A percentile compares a stretch with the other conserved stretches of the same genome.
phyloP scores from a whole-genome alignment of 1,140 invertebrate genomes.

The Calliphora vicina region DNA sequence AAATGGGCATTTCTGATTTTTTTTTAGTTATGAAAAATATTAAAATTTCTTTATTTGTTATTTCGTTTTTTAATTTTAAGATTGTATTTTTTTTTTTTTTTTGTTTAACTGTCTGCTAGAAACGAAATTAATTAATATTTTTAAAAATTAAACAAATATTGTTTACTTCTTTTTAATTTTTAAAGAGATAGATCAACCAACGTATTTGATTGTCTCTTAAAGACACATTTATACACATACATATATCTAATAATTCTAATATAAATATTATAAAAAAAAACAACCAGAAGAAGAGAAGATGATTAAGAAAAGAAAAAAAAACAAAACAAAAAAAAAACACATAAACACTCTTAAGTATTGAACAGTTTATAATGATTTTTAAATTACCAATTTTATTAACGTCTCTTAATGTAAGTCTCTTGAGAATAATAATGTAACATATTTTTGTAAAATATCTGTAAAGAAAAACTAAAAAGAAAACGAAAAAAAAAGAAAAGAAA shows the following conservation, averaged over 20 bases:
- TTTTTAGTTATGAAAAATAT: not conserved
- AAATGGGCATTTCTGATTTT: not conserved
- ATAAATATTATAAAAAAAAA: conserved; percentile 10
- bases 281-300: too few species aligned
- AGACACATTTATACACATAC: conserved; percentile 1
- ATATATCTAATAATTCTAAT: conserved; percentile 17
- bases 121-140: not conserved
- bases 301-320: not conserved
- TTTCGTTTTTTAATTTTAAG: not conserved
- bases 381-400: conserved; percentile 33
- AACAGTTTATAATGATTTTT: conserved; percentile 13
- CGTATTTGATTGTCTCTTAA: conserved; percentile 5
- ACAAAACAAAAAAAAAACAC: not conserved
- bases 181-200: not conserved
- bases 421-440: conserved; percentile 23
- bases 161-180: not conserved
- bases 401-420: conserved; percentile 17
- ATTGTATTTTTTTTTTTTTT: not conserved
- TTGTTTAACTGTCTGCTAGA: not conserved
- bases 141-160: not conserved
- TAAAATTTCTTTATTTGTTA: not conserved
- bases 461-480: not conserved
- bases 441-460: conserved; percentile 35
- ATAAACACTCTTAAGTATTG: not conserved
- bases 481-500: not conserved